Evolutionary conservation across 2,888 invertebrate species (phyloP).

Genomic region (Dorcus parallelipipedus): DNA sequence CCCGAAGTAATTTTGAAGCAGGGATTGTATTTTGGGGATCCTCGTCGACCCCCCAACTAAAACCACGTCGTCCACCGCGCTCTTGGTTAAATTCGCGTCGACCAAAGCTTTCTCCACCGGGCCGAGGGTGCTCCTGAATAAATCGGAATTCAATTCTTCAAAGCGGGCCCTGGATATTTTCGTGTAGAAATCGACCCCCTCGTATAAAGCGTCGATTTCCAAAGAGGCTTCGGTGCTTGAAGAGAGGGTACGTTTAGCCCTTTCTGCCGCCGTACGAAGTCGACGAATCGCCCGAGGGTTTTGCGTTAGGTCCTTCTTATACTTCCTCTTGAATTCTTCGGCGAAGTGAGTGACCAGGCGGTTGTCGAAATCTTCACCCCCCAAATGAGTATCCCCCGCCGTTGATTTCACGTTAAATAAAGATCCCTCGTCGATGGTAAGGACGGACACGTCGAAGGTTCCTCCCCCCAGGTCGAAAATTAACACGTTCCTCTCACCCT

Average conservation of each 20-base stretch:
- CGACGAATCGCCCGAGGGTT: slow-evolving; percentile 50
- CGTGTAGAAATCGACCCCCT: slow-evolving; percentile 59
- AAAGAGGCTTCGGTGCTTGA: slow-evolving; percentile 53
- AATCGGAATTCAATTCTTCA: slow-evolving; percentile 70
- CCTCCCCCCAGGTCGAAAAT: slow-evolving; percentile 63
- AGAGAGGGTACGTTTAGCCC: slow-evolving; percentile 48
- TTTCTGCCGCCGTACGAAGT: slow-evolving; percentile 53
- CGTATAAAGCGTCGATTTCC: slow-evolving; percentile 52
- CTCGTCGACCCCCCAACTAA: slow-evolving; percentile 79
- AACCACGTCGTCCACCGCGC: slow-evolving; percentile 73
- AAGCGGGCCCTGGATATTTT: slow-evolving; percentile 73
- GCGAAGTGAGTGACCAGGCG: slow-evolving; percentile 56
- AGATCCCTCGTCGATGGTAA: slow-evolving; percentile 76
- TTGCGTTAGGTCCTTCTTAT: slow-evolving; percentile 48
- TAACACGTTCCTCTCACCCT: slow-evolving; percentile 61
- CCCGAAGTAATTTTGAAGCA: slow-evolving; percentile 73
- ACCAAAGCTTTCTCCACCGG: slow-evolving; percentile 76
- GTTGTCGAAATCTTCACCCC: slow-evolving; percentile 68
- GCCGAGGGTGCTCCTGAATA: slow-evolving; percentile 69
- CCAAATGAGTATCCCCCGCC: slow-evolving; percentile 80
- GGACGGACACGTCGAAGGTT: slow-evolving; percentile 79
- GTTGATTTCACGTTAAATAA: slow-evolving; percentile 78
- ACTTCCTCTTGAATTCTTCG: slow-evolving; percentile 57
- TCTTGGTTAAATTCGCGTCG: slow-evolving; percentile 76
- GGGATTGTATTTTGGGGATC: slow-evolving; percentile 74